These are phyloP conservation scores for Eustalomyia histrio DNA, from an alignment of 2,888 invertebrate species.

Conservation along the genomic window DNA sequence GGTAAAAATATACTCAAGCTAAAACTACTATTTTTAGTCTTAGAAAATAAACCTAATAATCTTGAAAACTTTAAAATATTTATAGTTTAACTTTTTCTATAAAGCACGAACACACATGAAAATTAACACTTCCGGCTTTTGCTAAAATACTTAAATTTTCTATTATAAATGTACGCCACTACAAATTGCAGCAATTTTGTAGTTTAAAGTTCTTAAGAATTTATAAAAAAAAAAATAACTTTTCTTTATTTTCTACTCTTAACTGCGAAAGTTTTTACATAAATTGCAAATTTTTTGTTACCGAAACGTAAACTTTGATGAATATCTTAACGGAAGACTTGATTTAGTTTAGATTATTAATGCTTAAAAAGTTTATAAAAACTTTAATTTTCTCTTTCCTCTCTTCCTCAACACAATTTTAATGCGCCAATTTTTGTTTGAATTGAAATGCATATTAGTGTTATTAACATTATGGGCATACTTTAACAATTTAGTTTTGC, in stretches of 20 bases:
- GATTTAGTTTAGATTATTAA: constrained; percentile 2
- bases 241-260: neutral
- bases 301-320: neutral
- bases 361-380: neutral
- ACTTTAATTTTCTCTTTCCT: no score
- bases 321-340: neutral
- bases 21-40: no score
- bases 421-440: no score
- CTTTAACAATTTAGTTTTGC: no score
- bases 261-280: neutral
- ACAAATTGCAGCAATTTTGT: neutral
- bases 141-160: neutral
- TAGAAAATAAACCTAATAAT: neutral
- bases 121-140: constrained; percentile 43
- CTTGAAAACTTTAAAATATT: neutral
- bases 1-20: neutral
- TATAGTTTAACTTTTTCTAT: neutral
- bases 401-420: no score
- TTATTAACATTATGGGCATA: no score
- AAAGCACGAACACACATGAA: neutral
- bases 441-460: no score
- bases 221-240: neutral
- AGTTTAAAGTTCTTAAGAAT: neutral
- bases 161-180: neutral
- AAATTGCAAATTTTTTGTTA: neutral